Conservation (phyloP, 1,140 invertebrate species). For the Rhizoglyphus robini region DNA sequence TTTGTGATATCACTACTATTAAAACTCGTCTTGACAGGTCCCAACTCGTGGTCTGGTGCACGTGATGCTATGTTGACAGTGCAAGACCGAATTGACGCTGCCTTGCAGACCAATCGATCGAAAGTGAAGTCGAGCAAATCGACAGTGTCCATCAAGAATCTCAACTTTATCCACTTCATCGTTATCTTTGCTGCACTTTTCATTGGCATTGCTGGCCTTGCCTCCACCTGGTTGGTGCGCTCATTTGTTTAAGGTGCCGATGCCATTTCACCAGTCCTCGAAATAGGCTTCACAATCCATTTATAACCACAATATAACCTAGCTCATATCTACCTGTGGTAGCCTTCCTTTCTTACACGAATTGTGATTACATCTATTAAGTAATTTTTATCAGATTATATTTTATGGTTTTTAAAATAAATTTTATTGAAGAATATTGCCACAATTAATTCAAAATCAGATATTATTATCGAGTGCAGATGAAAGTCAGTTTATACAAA, state of each 20-base stretch:
- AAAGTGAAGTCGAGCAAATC: background rate
- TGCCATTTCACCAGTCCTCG: background rate
- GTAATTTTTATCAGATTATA: no score
- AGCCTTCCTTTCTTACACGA: no score
- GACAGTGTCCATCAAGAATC: background rate
- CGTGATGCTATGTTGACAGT: conserved; percentile 31
- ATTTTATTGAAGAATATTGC: no score
- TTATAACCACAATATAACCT: no score
- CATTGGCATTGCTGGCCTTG: background rate
- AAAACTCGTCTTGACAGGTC: conserved; percentile 29
- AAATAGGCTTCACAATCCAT: no score
- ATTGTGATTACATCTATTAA: no score
- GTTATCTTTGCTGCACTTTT: background rate
- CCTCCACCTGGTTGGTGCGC: background rate
- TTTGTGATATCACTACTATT: background rate
- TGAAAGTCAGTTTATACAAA: no score
- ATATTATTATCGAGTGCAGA: no score
- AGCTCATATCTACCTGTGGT: no score
- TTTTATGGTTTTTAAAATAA: no score
- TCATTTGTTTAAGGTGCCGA: background rate
- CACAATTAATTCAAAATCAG: no score
- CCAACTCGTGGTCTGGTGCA: conserved; percentile 33
- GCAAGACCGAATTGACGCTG: conserved; percentile 24
- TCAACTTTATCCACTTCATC: background rate
- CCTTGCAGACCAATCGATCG: conserved; percentile 25